These are phyloP conservation scores for Tiphia femorata DNA, from an alignment of 2,888 invertebrate species.

Conservation along the genomic window DNA sequence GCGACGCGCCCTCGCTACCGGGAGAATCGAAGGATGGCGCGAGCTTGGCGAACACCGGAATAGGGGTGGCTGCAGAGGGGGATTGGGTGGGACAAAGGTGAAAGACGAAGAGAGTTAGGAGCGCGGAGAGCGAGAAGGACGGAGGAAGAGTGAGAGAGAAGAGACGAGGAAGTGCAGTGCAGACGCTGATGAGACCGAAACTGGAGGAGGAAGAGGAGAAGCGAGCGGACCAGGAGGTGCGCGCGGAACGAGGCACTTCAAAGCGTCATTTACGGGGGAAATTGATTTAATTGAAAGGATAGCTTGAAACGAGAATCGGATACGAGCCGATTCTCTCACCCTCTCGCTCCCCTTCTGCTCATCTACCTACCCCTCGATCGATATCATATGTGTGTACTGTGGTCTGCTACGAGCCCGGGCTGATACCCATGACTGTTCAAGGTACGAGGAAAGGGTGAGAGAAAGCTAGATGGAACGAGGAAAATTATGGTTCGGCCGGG, in stretches of 20 bases:
- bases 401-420: no score
- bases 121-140: conserved; percentile 9
- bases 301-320: conserved; percentile 23
- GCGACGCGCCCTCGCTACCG: no score
- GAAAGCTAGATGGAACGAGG: no score
- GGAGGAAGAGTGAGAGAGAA: conserved; percentile 5
- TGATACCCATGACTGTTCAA: not conserved
- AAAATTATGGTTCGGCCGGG: no score
- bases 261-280: conserved; percentile 32
- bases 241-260: conserved; percentile 32
- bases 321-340: conserved; percentile 26
- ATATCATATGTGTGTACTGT: no score
- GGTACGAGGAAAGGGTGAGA: no score
- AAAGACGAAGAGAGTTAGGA: not conserved
- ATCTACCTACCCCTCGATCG: no score
- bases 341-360: conserved; percentile 9
- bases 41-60: not conserved
- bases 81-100: no score
- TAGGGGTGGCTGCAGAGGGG: not conserved
- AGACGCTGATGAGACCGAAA: conserved; percentile 27
- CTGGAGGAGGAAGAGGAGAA: no score
- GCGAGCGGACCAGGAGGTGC: conserved; percentile 18
- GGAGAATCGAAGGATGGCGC: conserved; percentile 3
- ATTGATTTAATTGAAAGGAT: conserved; percentile 41
- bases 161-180: conserved; percentile 15